Base-by-base conservation (phyloP, 1,140 invertebrate species). In the Drosophila subobscura region DNA sequence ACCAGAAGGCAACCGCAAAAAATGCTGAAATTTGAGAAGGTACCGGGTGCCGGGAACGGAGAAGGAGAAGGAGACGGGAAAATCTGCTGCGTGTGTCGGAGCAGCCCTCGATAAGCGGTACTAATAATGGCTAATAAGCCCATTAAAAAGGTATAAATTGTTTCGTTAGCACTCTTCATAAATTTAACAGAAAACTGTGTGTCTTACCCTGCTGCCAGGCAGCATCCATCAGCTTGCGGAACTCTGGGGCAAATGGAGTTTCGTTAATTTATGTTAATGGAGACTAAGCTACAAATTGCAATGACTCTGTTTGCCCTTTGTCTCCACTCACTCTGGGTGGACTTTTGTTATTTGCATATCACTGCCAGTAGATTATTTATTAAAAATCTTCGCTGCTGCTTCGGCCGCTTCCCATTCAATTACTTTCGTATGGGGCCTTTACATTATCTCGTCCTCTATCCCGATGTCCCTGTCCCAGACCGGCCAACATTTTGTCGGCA, bases 121-220 rank as follows among this genome's bases (percentile, higher is more conserved):
- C 83, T 88, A 88, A 88, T 88, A 88, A 88, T 88, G 83, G 83
- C 83, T 88, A 88, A 88, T 88, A 88, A 88, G 83, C 83, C 66
- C 83, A 88, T 88, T 88, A 83, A 83, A 83, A 88, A 78, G 83
- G 75, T 86, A 88, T 88, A 88, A 88, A 88, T 88, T 83, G 83
- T 88, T 88, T 88, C 88, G 83, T 88, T 88, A 88, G 71, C 83
- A 76, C 83, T 88, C 78, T 88, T 81, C 83, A 88, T 88, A 88
- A 88, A 88, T 88, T 88, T 58, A 76, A 68, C 60, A 88, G 67
- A 70, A 70, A 83, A 88, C 76, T 77, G 80, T 72, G 66, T 75
- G 41, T 74, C 41, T 37, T 27, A 23, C 29, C 47, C 41, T 52
- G 46, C 41, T 52, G 46, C 46, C 33, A 37, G 4, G 33, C 33